Percentiles rank a stretch among this genome's conserved stretches.
phyloP scores from a whole-genome alignment of 2,113 vertebrate genomes.

The Machaerirhynchus nigripectus region DNA sequence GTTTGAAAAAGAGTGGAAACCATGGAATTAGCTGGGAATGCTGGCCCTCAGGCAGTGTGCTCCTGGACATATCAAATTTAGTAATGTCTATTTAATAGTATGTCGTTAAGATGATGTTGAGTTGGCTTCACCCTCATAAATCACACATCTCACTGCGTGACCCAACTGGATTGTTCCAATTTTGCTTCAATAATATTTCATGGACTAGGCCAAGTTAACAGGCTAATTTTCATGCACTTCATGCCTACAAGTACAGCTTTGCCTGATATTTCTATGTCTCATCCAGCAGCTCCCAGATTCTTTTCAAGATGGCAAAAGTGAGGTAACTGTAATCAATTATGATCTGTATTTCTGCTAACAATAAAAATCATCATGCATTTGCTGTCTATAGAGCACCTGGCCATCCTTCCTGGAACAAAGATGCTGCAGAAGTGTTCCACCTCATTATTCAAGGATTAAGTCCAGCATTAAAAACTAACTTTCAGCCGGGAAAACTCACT shows the following conservation, averaged over 20 bases:
- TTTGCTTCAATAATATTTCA: neutral
- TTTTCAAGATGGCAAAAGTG: neutral
- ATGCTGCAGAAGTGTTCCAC: neutral
- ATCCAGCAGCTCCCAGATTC: neutral
- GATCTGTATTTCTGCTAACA: neutral
- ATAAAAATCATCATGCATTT: neutral
- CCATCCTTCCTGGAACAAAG: neutral
- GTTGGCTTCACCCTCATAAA: constrained; percentile 7
- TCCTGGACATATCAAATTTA: neutral
- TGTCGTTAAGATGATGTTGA: neutral
- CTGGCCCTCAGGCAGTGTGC: neutral
- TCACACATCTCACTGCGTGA: neutral
- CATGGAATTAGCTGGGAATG: neutral
- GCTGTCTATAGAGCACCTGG: neutral
- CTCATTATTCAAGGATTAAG: neutral
- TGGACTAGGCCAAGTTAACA: neutral
- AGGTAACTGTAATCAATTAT: neutral
- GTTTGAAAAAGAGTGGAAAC: neutral
- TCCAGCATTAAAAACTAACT: neutral
- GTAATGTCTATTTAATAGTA: neutral
- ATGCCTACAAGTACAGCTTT: neutral
- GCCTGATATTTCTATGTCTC: neutral
- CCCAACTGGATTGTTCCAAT: neutral
- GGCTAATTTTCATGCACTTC: neutral
- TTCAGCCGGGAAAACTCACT: neutral